A percentile compares a stretch with the other conserved stretches of the same genome.
phyloP scores from a whole-genome alignment of 2,888 invertebrate species.

The Ophioninae sp. region DNA sequence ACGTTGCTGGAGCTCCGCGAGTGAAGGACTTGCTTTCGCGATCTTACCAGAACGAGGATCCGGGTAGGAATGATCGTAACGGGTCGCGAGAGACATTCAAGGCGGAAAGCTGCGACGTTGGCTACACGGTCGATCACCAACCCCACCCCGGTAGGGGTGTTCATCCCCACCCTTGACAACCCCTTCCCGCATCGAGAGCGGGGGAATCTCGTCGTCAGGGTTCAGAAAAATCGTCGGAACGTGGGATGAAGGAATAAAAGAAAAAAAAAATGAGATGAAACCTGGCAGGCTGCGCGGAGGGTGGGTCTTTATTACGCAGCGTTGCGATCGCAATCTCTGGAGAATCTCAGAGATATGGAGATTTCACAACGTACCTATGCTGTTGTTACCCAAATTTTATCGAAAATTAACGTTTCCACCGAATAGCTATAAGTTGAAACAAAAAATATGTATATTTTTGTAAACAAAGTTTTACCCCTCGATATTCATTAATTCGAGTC shows the following conservation, averaged over 20 bases:
- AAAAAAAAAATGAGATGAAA: background rate
- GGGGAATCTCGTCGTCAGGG: conserved; percentile 32
- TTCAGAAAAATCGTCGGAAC: conserved; percentile 31
- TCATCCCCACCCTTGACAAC: conserved; percentile 20
- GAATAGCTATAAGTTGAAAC: background rate
- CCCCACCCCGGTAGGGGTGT: conserved; percentile 62
- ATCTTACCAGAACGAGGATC: conserved; percentile 63
- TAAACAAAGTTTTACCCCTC: background rate
- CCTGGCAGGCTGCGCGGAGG: background rate
- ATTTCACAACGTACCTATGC: background rate
- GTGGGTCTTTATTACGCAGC: conserved; percentile 13
- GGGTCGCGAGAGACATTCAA: conserved; percentile 55
- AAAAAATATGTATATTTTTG: background rate
- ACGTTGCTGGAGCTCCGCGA: background rate
- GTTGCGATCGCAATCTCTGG: background rate
- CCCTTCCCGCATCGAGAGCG: conserved; percentile 28
- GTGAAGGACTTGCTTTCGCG: conserved; percentile 40
- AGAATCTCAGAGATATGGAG: background rate
- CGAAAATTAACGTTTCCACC: background rate
- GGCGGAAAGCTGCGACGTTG: conserved; percentile 59
- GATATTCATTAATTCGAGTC: background rate
- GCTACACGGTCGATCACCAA: conserved; percentile 69
- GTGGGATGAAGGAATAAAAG: conserved; percentile 8
- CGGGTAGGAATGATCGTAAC: conserved; percentile 67
- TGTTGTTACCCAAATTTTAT: background rate